Evolutionary conservation across 2,888 invertebrate genomes (phyloP), one percentile per base, ranked within the genome.

Genomic region (Andrena bucephala): DNA sequence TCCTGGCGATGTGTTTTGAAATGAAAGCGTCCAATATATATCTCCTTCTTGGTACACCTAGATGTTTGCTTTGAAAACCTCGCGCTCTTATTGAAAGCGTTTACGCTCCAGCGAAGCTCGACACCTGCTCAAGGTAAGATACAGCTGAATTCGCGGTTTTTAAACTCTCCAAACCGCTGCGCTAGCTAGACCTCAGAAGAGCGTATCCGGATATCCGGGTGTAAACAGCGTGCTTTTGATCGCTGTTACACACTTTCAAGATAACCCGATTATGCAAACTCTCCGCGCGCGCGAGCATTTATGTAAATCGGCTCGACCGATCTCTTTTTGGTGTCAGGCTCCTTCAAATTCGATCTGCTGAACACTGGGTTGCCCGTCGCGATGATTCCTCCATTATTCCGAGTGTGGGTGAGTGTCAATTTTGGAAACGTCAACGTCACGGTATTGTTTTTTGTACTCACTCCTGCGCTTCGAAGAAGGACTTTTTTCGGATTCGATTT

Each of bases 221-320:
- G 20, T 20, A 20, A 63, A n/a, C 42, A n/a, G 10, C 33, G 4
- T 0, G 13, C 4, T 24, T 13, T 24, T 33, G 48, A 60, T 60
- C 24, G 48, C 50, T 60, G 31, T 60, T 69, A 75, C 59, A 75
- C 59, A 42, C 66, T 29, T 8, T 50, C 68, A 48, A 10, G 27
- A 27, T 69, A 75, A 75, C 27, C 69, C 68, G 69, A 75, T 75
- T 75, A 75, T 50, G 69, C 60, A 60, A 75, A 75, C 50, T 27
- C 13, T n/a, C 13, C 13, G 66, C 20, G 27, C 36, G 16, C 8
- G 50, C 72, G 16, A n/a, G 16, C 33, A 27, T 60, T 69, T 52
- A 27, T 59, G 33, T 50, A 69, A 60, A 69, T 50, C 33, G 10
- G 16, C 57, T 27, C 27, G 27, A 27, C 27, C 27, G 27, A 27